Evolutionary conservation across 2,113 vertebrate genomes (phyloP).

Genomic region (Protomyctophum bolini): DNA sequence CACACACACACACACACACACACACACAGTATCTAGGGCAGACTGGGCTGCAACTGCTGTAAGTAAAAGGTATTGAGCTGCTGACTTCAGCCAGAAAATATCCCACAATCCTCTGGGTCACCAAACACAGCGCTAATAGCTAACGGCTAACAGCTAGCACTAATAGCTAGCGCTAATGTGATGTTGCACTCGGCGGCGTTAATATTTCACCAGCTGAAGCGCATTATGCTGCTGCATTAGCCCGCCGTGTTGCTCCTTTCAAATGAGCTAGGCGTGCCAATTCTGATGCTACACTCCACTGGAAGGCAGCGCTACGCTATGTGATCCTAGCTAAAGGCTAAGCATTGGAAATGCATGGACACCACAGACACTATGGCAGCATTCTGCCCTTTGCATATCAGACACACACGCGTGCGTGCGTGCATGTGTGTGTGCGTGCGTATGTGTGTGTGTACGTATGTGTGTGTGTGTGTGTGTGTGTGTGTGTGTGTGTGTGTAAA

Average conservation of each 20-base stretch:
- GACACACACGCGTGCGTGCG: constrained; percentile 48
- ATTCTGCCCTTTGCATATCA: constrained; percentile 48
- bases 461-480: constrained; percentile 26
- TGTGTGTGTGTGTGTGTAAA: constrained; percentile 14
- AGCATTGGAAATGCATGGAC: constrained; percentile 11
- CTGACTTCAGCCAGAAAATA: constrained; percentile 75
- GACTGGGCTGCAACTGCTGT: constrained; percentile 68
- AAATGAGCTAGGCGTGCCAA: neutral
- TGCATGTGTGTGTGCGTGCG: neutral
- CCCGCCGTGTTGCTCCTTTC: constrained; percentile 10
- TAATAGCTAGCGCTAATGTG: constrained; percentile 71
- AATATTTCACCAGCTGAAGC: constrained; percentile 61
- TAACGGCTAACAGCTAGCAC: constrained; percentile 70
- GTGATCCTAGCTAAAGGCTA: constrained; percentile 34
- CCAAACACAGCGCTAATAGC: constrained; percentile 67
- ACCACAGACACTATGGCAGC: constrained; percentile 52
- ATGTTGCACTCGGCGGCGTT: constrained; percentile 71
- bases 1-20: constrained; percentile 38
- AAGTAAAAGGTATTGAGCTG: constrained; percentile 80
- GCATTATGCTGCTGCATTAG: constrained; percentile 47
- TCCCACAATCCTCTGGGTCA: constrained; percentile 71
- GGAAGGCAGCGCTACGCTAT: neutral
- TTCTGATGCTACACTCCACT: constrained; percentile 19
- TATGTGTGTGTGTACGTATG: neutral
- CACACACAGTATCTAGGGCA: constrained; percentile 69